Conservation (phyloP, 1,140 invertebrate genomes). For the Protaetia brevitarsis region DNA sequence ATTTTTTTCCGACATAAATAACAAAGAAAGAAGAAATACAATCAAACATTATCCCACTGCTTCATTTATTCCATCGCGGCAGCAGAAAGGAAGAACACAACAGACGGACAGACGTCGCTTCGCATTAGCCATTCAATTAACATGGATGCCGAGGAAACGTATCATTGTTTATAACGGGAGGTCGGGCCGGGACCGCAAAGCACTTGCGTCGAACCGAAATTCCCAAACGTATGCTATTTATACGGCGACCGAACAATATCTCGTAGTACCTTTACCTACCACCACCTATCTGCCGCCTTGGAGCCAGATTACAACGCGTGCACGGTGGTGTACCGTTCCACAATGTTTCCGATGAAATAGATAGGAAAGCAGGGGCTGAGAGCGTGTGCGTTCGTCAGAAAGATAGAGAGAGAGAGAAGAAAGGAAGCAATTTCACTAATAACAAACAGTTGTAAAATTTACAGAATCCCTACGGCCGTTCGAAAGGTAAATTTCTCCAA, state of each 20-base stretch:
- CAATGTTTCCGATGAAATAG: too few relatives aligned
- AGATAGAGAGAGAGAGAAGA: neutral
- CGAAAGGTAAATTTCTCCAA: constrained; percentile 16
- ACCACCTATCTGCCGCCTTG: neutral
- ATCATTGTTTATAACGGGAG: constrained; percentile 8
- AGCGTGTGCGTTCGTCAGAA: neutral
- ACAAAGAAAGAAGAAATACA: too few relatives aligned
- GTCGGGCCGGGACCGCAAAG: neutral
- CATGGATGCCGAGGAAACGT: neutral
- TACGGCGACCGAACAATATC: neutral
- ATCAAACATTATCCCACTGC: too few relatives aligned
- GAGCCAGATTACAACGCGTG: neutral
- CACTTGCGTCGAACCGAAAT: constrained; percentile 8
- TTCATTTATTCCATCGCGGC: too few relatives aligned
- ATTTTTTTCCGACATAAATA: too few relatives aligned
- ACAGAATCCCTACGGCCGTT: constrained; percentile 7
- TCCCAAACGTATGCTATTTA: constrained; percentile 1
- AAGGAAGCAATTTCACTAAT: constrained; percentile 1
- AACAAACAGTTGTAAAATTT: constrained; percentile 18
- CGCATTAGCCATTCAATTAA: constrained; percentile 5
- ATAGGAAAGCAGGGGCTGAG: too few relatives aligned
- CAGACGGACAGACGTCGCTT: neutral
- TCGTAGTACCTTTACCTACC: too few relatives aligned
- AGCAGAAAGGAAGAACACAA: too few relatives aligned
- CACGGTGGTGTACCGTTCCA: neutral